phyloP scores from a whole-genome alignment of 2,888 invertebrate species.

The Hecatera dysodea region DNA sequence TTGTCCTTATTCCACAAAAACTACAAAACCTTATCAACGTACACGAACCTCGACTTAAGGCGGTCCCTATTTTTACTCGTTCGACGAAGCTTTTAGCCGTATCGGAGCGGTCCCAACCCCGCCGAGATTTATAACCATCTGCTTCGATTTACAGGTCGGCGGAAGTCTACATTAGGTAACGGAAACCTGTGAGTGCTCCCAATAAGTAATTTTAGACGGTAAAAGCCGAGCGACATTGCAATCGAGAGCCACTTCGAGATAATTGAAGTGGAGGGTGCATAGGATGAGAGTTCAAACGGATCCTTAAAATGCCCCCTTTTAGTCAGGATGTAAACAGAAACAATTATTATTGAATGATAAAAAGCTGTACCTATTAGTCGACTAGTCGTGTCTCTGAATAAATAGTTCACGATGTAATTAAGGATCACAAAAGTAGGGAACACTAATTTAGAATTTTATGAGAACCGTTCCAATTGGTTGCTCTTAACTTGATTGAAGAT shows the following conservation, averaged over 20 bases:
- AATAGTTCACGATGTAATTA: slow-evolving; percentile 65
- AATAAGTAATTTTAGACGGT: slow-evolving; percentile 81
- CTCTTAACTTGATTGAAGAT: slow-evolving; percentile 78
- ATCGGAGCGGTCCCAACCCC: slow-evolving; percentile 81
- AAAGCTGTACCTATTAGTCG: slow-evolving; percentile 69
- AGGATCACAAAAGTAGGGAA: slow-evolving; percentile 60
- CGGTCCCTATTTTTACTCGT: slow-evolving; percentile 85
- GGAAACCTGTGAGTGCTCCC: slow-evolving; percentile 82
- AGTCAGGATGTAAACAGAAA: slow-evolving; percentile 66
- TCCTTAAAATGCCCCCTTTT: slow-evolving; percentile 69
- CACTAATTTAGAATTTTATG: slow-evolving; percentile 71
- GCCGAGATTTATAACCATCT: slow-evolving; percentile 86
- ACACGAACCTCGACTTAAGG: slow-evolving; percentile 89
- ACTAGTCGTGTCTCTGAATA: slow-evolving; percentile 70
- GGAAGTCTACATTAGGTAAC: slow-evolving; percentile 86
- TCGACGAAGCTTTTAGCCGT: slow-evolving; percentile 88
- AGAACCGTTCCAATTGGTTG: slow-evolving; percentile 70
- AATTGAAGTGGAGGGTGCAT: slow-evolving; percentile 74
- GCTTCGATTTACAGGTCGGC: slow-evolving; percentile 85
- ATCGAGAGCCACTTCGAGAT: slow-evolving; percentile 74
- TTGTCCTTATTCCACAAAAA: slow-evolving; percentile 86
- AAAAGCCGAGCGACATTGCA: slow-evolving; percentile 76
- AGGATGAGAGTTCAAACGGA: slow-evolving; percentile 70
- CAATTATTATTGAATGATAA: slow-evolving; percentile 67
- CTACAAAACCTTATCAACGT: slow-evolving; percentile 87